phyloP scores from a whole-genome alignment of 35 echinoderm and acorn worm genomes.

The Lytechinus pictus region DNA sequence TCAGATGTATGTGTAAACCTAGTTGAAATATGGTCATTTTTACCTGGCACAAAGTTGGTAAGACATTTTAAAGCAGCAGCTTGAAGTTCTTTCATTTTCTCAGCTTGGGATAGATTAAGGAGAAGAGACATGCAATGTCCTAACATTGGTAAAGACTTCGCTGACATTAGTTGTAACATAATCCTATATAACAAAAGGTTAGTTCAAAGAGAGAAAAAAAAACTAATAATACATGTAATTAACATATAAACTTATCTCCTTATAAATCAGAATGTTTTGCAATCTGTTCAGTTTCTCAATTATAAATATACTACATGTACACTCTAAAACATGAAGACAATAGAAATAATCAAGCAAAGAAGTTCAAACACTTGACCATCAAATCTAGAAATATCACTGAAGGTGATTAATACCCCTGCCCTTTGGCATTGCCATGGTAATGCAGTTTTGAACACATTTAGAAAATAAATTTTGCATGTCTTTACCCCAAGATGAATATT shows the following conservation, averaged over 20 bases:
- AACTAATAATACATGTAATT: background rate
- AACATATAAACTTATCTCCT: background rate
- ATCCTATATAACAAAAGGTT: background rate
- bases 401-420: no score
- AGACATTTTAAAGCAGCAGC: constrained; percentile 73
- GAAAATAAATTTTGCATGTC: no score
- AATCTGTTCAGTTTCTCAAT: no score
- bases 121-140: constrained; percentile 84
- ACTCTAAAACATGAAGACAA: no score
- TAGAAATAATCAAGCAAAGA: no score
- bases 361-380: no score
- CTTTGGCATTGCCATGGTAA: no score
- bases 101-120: constrained; percentile 62
- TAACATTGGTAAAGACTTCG: constrained; percentile 61
- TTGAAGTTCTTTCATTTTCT: constrained; percentile 73
- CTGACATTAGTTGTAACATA: constrained; percentile 52
- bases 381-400: no score
- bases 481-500: no score
- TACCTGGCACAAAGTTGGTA: constrained; percentile 63
- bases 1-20: no score
- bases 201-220: background rate
- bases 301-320: no score
- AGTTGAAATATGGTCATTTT: background rate
- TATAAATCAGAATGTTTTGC: background rate
- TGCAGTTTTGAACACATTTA: no score